These are phyloP conservation scores for Ceyx melanurus DNA, from an alignment of 2,113 vertebrate species.

Conservation along the genomic window DNA sequence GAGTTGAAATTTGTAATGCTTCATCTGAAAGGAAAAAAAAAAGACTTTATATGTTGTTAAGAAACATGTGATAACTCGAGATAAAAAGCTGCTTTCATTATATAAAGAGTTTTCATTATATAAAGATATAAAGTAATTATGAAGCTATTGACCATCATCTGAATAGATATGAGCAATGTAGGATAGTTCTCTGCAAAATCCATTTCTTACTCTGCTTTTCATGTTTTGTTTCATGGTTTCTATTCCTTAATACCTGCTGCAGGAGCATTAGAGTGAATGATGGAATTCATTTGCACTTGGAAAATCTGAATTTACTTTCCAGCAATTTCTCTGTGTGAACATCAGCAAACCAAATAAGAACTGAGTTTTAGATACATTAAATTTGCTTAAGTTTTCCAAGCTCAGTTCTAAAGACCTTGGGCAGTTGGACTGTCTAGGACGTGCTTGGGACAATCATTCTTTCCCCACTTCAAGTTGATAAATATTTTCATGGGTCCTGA, in stretches of 20 bases:
- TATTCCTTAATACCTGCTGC: not conserved
- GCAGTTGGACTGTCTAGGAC: not conserved
- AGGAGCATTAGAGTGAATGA: not conserved
- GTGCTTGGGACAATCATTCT: not conserved
- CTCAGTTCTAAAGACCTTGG: not conserved
- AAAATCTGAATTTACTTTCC: not conserved
- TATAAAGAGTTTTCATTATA: not conserved
- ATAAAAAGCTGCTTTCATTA: not conserved
- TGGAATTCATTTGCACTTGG: not conserved
- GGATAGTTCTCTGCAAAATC: not conserved
- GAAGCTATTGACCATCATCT: not conserved
- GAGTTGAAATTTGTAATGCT: not conserved
- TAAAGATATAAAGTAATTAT: not conserved
- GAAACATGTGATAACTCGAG: not conserved
- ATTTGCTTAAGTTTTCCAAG: not conserved
- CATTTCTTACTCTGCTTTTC: not conserved
- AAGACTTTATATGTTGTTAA: not conserved
- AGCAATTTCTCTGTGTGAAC: not conserved
- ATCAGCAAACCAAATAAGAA: not conserved
- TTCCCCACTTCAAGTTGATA: not conserved
- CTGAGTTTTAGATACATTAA: not conserved
- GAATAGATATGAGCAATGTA: not conserved
- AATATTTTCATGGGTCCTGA: not conserved
- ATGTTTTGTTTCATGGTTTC: not conserved
- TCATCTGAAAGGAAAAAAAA: not conserved